phyloP scores from a whole-genome alignment of 2,888 invertebrate species.

The Melinaea marsaeus region DNA sequence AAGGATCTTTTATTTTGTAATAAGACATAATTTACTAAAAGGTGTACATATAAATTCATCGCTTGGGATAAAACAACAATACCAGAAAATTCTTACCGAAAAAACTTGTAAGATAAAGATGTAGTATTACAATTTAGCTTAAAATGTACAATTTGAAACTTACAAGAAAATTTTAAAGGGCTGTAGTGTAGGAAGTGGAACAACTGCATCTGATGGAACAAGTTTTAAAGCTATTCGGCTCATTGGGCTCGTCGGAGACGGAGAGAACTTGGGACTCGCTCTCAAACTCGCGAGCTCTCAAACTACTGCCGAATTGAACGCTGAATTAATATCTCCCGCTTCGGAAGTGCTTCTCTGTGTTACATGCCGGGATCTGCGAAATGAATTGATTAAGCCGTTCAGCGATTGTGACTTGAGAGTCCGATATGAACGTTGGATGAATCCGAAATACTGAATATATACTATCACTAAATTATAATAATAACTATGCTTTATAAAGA shows the following conservation, averaged over 20 bases:
- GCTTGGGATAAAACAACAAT: too few species aligned
- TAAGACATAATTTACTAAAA: neutral
- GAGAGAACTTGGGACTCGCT: slow-evolving; percentile 11
- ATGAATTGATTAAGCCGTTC: neutral
- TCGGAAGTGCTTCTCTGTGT: slow-evolving; percentile 14
- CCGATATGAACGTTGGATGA: too few species aligned
- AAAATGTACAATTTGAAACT: neutral
- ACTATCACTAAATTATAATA: too few species aligned
- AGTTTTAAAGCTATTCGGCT: slow-evolving; percentile 10
- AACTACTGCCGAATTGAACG: slow-evolving; percentile 8
- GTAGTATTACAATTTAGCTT: neutral
- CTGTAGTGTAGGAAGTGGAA: neutral
- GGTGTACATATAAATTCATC: too few species aligned
- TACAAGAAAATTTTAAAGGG: neutral
- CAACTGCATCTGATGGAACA: slow-evolving; percentile 1
- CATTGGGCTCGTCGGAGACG: slow-evolving; percentile 12
- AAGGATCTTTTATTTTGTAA: neutral
- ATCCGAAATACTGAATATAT: too few species aligned
- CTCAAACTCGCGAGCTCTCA: slow-evolving; percentile 15
- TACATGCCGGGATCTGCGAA: slow-evolving; percentile 2
- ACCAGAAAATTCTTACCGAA: too few species aligned
- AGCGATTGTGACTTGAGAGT: too few species aligned
- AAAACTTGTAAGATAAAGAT: neutral
- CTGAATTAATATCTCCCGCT: slow-evolving; percentile 16
- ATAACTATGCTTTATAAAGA: too few species aligned